These are phyloP conservation scores for Encarsia formosa DNA, from an alignment of 2,888 invertebrate species.

Conservation along the genomic window DNA sequence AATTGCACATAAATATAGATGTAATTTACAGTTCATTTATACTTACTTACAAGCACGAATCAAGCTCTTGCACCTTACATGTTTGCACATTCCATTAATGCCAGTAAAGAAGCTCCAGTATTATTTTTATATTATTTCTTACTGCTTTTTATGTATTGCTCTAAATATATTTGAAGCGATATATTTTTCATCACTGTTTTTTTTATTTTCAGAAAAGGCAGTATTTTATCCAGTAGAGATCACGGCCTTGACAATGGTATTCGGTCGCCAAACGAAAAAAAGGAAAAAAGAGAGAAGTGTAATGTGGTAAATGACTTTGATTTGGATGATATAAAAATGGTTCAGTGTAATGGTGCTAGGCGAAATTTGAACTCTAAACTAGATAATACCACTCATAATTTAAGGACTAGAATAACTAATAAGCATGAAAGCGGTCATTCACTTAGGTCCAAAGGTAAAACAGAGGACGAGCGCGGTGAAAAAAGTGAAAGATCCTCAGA, in stretches of 20 bases:
- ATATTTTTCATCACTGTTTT: no score
- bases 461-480: slow-evolving; percentile 44
- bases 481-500: slow-evolving; percentile 38
- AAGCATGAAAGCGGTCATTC: slow-evolving; percentile 49
- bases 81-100: no score
- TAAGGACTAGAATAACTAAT: slow-evolving; percentile 45
- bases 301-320: slow-evolving; percentile 36
- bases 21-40: no score
- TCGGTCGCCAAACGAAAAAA: slow-evolving; percentile 36
- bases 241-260: slow-evolving; percentile 39
- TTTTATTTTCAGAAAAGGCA: slow-evolving; percentile 37
- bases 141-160: no score
- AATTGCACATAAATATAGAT: no score
- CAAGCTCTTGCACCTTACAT: no score
- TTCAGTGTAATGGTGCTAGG: slow-evolving; percentile 47
- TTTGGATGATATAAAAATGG: slow-evolving; percentile 44
- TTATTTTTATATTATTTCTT: no score
- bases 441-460: slow-evolving; percentile 46
- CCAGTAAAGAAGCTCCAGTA: no score
- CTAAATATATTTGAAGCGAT: no score
- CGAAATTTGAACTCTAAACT: slow-evolving; percentile 44
- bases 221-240: slow-evolving; percentile 45
- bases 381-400: slow-evolving; percentile 45
- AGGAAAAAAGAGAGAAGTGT: slow-evolving; percentile 33
- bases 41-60: no score